Base-by-base conservation (phyloP, 35 echinoderm and acorn worm species). In the Strongylocentrotus purpuratus region DNA sequence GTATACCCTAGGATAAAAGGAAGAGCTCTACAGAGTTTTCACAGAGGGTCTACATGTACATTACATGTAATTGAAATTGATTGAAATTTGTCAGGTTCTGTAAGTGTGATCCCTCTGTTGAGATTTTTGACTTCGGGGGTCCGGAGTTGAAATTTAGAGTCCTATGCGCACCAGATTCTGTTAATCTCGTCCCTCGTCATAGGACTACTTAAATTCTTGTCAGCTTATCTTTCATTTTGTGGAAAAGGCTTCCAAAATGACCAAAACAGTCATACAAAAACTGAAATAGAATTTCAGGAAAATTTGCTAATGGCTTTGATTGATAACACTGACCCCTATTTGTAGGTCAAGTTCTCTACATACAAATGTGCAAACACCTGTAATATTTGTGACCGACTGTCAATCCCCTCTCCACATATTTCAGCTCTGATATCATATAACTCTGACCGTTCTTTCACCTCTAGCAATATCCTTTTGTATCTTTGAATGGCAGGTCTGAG, bases 261-360 rank as follows among this genome's bases (percentile, higher is more conserved):
- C 61, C 61, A 70, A 1, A 1, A 25, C 65, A 78, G 20, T 6
- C 65, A n/a, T 71, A 25, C 17, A 25, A 71, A 71, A 28, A 5
- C 61, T 71, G 28, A 8, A n/a, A n/a, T 78, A 78, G 61, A 71
- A 71, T 78, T 78, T 78, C 22, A 28, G 65, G 22, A 78, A 78
- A 78, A 22, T 8, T 78, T 31, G 11, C 15, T 2, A 22, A 22
- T 78, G 65, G 5, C 65, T 78, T 7, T 78, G 65, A 78, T 78
- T 28, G 65, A n/a, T 78, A 22, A 78, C 65, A 78, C 20, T 78
- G 65, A 78, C 65, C 65, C 65, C 65, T 78, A 78, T 78, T 78
- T 78, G 65, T 78, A 78, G 65, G 65, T 78, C 65, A 78, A 78
- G 65, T 28, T 78, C 65, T 78, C 65, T 78, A 78, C 65, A 28